Evolutionary conservation across 2,888 invertebrate species (phyloP), one percentile per base, ranked within the genome.

Genomic region (Hirudinaria manillensis): DNA sequence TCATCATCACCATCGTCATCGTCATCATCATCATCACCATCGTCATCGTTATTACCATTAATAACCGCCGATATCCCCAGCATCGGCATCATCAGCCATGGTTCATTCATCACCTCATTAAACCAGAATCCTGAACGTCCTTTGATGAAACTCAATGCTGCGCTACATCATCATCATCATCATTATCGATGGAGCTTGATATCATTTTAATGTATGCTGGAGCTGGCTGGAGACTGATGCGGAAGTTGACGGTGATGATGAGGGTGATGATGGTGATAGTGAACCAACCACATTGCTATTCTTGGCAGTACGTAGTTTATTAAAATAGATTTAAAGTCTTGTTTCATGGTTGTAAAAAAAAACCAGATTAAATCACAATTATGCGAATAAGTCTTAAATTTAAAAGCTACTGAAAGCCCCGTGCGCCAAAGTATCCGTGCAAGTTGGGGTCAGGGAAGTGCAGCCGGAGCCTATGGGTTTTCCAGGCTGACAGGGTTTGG

Each of bases 171-270:
- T 61, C 13, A 61, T 61, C 27, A 19, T 1, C 13, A 61, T 61
- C 61, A 61, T 61, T 27, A 61, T 61, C 27, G 29, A 61, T 61
- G 61, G 24, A 13, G 29, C 7, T 61, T 61, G 61, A 61, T 61
- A 27, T 24, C 61, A 10, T 38, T 10, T 38, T 38, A 13, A 13
- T 4, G 61, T 7, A 61, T 61, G 61, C 13, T 61, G 19, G 21
- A 4, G 61, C 13, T 61, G 61, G 21, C 19, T 61, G 61, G 21
- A 10, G 61, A 61, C 13, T 24, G 61, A 61, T 61, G 61, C 3
- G 3, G 61, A 61, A 7, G 61, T 7, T 61, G 61, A 61, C 13
- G 61, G 13, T 24, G 61, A 61, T 24, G 61, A 61, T 27, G 61
- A 61, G 3, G 61, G 21, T 2, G 61, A 61, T 27, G 61, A 61